Evolutionary conservation across 2,113 vertebrate species (phyloP), one percentile per base, ranked within the genome.

Genomic region (Acanthochromis polyacanthus): DNA sequence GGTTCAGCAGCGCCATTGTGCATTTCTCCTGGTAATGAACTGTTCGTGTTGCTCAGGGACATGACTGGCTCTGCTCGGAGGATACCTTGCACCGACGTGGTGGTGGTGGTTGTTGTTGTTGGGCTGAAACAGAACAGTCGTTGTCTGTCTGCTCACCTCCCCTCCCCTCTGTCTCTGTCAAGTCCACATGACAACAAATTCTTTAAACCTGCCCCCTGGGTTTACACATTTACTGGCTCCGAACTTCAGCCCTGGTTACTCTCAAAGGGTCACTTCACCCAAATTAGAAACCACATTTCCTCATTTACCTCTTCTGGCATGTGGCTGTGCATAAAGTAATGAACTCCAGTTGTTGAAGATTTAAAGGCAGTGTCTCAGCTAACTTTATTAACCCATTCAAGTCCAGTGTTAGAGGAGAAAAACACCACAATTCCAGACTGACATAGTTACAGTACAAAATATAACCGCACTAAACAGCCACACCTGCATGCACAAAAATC

Each of bases 121-220:
- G 74, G 55, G 46, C 5, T 72, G 50, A 66, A 83, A 88, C 91
- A 91, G 85, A 83, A 15, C 73, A 85, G 70, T 60, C 74, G 84
- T 90, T 89, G 89, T 91, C 30, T 78, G 71, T 40, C 67, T 83
- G 73, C 50, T 82, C 65, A 4, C 66, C 73, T 69, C 63, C 75
- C 82, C 74, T n/a, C 79, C 71, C 60, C 40, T 71, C 74, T 58
- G 45, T 75, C 71, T 82, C 77, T 62, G 66, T 78, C 77, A 89
- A 82, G 71, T 90, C 80, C 88, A 83, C 82, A 83, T 92, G 89
- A 92, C 88, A 77, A 69, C 71, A 72, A 20, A 87, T 80, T 86
- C 45, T 86, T 72, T 59, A 72, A 77, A 79, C 61, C 71, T 83
- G 61, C 66, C 70, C 38, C 57, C 69, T 32, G 12, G 68, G 83